Base-by-base conservation (phyloP, 92 coral and sea anemone species). In the Scolanthus callimorphus region DNA sequence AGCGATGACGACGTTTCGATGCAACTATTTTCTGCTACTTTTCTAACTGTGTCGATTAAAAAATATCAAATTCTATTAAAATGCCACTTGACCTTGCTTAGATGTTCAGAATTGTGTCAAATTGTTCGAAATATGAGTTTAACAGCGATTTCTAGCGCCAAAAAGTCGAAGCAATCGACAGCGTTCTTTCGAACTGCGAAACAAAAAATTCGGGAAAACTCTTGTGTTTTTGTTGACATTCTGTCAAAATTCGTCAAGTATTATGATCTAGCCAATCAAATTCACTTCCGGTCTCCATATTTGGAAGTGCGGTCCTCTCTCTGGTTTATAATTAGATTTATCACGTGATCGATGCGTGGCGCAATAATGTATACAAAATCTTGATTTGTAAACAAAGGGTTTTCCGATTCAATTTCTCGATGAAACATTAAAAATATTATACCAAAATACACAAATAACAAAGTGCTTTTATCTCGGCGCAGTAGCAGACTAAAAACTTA, bases 141-240 rank as follows among this genome's bases (percentile, higher is more conserved):
- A n/a, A n/a, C n/a, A n/a, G n/a, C n/a, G n/a, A 49, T 29, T 74
- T 60, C 51, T 56, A 55, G 68, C 55, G 79, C 69, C 46, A 63
- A 76, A 69, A 79, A 60, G 34, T 15, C 26, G 24, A 17, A 51
- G 49, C 34, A 25, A 51, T 2, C 73, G 61, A 15, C 49, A 54
- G 56, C 25, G 27, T 25, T 45, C 45, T 68, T 68, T 21, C 75
- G 22, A n/a, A 41, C 62, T 66, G 65, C 75, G 65, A 74, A 74
- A 65, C 63, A 62, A 60, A 62, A 62, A 53, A 72, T 69, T 73
- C 69, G 96, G 96, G 85, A 88, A 88, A 88, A 80, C 85, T 80
- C 85, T 67, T 63, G 68, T 83, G 90, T 83, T 78, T 83, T 66
- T 87, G 96, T 87, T 87, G 96, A 87, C 96, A 87, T 87, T 69